Evolutionary conservation across 2,888 invertebrate species (phyloP).

Genomic region (Plebejus anna): DNA sequence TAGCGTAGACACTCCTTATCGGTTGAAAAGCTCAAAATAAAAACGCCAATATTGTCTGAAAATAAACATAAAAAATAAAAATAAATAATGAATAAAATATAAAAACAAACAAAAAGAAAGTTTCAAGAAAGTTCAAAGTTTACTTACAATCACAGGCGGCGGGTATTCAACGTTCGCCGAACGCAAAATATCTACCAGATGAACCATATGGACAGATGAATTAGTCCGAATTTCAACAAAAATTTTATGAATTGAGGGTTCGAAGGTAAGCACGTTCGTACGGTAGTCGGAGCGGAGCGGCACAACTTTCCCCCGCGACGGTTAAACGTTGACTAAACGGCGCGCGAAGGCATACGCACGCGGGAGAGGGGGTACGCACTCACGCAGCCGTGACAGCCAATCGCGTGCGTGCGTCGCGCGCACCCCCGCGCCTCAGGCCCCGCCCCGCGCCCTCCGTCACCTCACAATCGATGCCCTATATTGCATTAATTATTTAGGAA

Average conservation of each 20-base stretch:
- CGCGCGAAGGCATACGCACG: slow-evolving; percentile 70
- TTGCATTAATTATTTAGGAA: slow-evolving; percentile 81
- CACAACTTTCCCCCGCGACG: slow-evolving; percentile 58
- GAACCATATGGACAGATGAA: slow-evolving; percentile 88
- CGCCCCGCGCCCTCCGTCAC: slow-evolving; percentile 71
- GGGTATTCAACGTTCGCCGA: slow-evolving; percentile 89
- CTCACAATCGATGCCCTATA: slow-evolving; percentile 80
- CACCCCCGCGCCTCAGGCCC: slow-evolving; percentile 67
- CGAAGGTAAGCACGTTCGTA: slow-evolving; percentile 59
- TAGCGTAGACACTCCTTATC: slow-evolving; percentile 30
- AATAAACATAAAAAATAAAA: slow-evolving; percentile 37
- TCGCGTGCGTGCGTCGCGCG: slow-evolving; percentile 78
- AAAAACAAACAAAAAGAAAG: slow-evolving; percentile 35
- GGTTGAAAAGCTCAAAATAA: slow-evolving; percentile 31
- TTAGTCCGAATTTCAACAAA: slow-evolving; percentile 63
- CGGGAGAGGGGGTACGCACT: slow-evolving; percentile 74
- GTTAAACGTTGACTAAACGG: slow-evolving; percentile 65
- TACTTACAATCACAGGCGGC: slow-evolving; percentile 87
- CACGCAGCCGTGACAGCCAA: slow-evolving; percentile 76
- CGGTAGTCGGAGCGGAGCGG: slow-evolving; percentile 52
- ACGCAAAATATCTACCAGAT: slow-evolving; percentile 89
- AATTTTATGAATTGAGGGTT: slow-evolving; percentile 48
- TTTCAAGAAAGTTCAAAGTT: slow-evolving; percentile 43
- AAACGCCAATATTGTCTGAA: slow-evolving; percentile 34
- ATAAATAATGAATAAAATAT: slow-evolving; percentile 39